Percentiles rank a stretch among this genome's conserved stretches.
Conservation (phyloP, 2,113 vertebrate species). For the Struthidea cinerea region DNA sequence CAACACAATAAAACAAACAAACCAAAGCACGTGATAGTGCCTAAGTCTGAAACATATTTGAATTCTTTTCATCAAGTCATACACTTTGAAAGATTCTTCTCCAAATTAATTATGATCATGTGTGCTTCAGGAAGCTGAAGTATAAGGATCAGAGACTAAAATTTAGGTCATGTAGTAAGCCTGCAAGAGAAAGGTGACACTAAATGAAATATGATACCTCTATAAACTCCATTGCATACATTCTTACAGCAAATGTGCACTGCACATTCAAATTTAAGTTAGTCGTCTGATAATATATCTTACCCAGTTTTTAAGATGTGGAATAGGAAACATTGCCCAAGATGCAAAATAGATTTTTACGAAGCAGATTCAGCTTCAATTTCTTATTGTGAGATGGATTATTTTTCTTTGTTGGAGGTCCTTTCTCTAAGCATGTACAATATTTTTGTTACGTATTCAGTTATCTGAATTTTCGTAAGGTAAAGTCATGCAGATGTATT, state of each 20-base stretch:
- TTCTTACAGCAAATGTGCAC: background rate
- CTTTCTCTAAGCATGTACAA: background rate
- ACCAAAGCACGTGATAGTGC: background rate
- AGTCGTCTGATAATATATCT: background rate
- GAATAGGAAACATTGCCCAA: background rate
- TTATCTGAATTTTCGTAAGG: background rate
- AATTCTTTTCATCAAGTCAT: background rate
- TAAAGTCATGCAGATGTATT: background rate
- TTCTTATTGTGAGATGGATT: background rate
- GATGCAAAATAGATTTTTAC: background rate
- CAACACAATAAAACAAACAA: background rate
- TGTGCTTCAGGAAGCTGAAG: background rate
- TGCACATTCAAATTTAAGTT: background rate
- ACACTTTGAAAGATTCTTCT: background rate
- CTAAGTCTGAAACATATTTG: background rate
- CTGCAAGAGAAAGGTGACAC: background rate
- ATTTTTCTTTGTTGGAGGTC: background rate
- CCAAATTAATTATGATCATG: background rate
- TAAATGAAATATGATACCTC: background rate
- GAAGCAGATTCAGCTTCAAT: background rate
- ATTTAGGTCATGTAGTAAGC: background rate
- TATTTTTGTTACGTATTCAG: background rate
- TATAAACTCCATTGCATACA: background rate
- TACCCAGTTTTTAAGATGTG: background rate
- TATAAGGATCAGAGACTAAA: background rate